Percentiles rank a stretch among this genome's conserved stretches.
These are phyloP conservation scores for Halcyon smyrnensis DNA, from an alignment of 2,797 vertebrate species.

Conservation along the genomic window DNA sequence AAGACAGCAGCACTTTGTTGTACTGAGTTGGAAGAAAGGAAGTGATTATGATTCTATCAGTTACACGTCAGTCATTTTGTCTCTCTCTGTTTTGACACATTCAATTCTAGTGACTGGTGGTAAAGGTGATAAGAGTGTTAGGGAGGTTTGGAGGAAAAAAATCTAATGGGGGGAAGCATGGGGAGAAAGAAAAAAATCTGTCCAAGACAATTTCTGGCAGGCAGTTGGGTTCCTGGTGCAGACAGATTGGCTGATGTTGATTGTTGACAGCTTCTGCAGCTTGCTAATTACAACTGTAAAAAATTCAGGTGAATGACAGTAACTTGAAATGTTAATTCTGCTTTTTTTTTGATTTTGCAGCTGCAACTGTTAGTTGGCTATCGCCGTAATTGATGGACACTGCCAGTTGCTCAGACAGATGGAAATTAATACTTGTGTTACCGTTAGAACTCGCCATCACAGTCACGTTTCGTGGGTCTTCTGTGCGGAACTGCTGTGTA, in stretches of 20 bases:
- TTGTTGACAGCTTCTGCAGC: slow-evolving; percentile 77
- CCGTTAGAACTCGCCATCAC: slow-evolving; percentile 83
- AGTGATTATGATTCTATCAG: slow-evolving; percentile 15
- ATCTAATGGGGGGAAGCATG: neutral
- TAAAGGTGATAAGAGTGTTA: neutral
- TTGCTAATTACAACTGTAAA: slow-evolving; percentile 87
- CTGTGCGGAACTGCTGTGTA: neutral
- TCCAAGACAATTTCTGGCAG: slow-evolving; percentile 48
- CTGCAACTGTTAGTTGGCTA: slow-evolving; percentile 88
- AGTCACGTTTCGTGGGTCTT: slow-evolving; percentile 57
- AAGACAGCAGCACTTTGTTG: neutral
- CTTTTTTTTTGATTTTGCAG: slow-evolving; percentile 84
- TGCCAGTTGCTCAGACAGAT: slow-evolving; percentile 90
- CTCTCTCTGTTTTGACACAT: neutral
- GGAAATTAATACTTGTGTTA: slow-evolving; percentile 92
- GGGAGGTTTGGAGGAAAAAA: slow-evolving; percentile 21
- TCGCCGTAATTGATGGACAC: slow-evolving; percentile 91
- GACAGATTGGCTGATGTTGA: slow-evolving; percentile 70
- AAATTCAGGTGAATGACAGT: slow-evolving; percentile 87
- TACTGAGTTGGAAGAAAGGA: neutral
- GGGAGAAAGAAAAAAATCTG: neutral
- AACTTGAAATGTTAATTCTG: slow-evolving; percentile 88
- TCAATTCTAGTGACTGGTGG: neutral
- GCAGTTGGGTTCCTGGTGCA: slow-evolving; percentile 7
- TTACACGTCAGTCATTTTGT: slow-evolving; percentile 29